phyloP scores from a whole-genome alignment of 2,888 invertebrate species.

The Tipula helvola region DNA sequence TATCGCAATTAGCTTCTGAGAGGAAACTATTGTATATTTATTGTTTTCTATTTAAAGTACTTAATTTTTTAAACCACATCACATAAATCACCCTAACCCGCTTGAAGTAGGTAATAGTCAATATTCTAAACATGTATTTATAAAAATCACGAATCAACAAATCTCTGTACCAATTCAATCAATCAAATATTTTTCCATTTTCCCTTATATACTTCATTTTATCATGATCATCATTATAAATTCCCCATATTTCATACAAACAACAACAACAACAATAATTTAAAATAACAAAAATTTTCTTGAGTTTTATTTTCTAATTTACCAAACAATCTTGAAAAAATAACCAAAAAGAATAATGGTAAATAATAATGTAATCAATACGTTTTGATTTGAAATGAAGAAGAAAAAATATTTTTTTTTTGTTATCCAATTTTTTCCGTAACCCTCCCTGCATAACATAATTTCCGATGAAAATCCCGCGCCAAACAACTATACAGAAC shows the following conservation, averaged over 20 bases:
- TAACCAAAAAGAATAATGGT: not conserved
- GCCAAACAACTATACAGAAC: not conserved
- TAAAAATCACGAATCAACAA: not conserved
- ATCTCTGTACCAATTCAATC: not conserved
- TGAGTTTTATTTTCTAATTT: not conserved
- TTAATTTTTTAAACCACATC: not conserved
- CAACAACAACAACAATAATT: not conserved
- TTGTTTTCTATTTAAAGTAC: too few species aligned
- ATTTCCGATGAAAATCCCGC: not conserved
- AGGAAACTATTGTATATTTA: too few species aligned
- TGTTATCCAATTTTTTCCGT: not conserved
- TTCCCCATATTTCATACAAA: not conserved
- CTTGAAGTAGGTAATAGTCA: not conserved
- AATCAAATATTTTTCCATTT: not conserved
- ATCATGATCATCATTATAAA: not conserved
- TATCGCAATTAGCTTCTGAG: too few species aligned
- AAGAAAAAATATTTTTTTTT: not conserved
- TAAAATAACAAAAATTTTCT: not conserved
- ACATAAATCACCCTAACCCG: not conserved
- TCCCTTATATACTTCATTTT: not conserved
- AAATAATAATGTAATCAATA: constrained; percentile 4
- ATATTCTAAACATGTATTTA: not conserved
- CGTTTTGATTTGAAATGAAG: not conserved
- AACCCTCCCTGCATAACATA: not conserved
- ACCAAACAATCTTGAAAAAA: constrained; percentile 1